A percentile compares a stretch with the other conserved stretches of the same genome.
These are phyloP conservation scores for Bombylius discolor DNA, from an alignment of 2,888 invertebrate genomes.

Conservation along the genomic window DNA sequence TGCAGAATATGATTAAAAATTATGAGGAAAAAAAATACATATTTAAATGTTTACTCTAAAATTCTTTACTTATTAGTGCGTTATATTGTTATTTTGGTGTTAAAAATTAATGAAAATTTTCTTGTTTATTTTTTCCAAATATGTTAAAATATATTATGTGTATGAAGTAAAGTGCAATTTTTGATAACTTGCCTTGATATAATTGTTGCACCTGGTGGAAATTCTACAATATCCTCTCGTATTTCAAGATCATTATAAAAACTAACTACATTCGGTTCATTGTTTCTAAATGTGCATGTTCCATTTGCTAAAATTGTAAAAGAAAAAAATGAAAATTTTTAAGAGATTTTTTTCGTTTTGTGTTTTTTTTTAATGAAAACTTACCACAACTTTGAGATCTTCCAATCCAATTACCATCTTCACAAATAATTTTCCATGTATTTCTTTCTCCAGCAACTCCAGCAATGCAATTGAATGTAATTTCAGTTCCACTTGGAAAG, in stretches of 20 bases:
- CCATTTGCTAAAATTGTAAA: constrained; percentile 42
- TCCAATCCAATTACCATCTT: constrained; percentile 75
- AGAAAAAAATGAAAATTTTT: constrained; percentile 21
- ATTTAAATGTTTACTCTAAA: too few species aligned
- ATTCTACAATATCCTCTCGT: constrained; percentile 61
- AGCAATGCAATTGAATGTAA: constrained; percentile 70
- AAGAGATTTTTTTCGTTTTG: constrained; percentile 13
- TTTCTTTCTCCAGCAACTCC: constrained; percentile 69
- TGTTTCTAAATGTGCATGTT: constrained; percentile 62
- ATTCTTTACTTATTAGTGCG: too few species aligned
- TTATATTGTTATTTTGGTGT: too few species aligned
- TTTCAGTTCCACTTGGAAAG: constrained; percentile 70
- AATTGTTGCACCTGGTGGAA: constrained; percentile 58
- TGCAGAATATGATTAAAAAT: constrained; percentile 76
- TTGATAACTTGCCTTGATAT: constrained; percentile 42
- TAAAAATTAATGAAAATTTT: too few species aligned
- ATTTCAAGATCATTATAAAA: constrained; percentile 70
- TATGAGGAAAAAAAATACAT: too few species aligned
- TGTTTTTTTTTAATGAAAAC: constrained; percentile 15
- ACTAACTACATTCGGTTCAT: constrained; percentile 65
- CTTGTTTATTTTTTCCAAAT: too few species aligned
- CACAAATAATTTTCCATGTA: constrained; percentile 74
- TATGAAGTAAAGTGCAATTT: too few species aligned
- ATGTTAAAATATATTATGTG: too few species aligned
- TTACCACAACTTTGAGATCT: constrained; percentile 66